Base-by-base conservation (phyloP, 2,113 vertebrate genomes). In the Ictalurus punctatus region DNA sequence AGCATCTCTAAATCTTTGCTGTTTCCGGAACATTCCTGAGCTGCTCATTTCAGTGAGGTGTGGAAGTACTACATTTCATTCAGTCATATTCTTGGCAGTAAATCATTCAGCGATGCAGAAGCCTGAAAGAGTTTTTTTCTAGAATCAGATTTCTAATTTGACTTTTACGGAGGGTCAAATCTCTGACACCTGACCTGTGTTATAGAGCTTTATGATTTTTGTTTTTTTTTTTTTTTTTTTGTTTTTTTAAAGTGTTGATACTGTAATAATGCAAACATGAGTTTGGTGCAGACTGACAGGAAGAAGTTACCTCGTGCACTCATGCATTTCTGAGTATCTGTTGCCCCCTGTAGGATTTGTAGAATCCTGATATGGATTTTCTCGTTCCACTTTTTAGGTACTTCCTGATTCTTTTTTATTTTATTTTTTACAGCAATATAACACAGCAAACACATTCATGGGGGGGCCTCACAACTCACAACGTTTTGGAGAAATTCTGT, bases 261-360 rank as follows among this genome's bases (percentile, higher is more conserved):
- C 4, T 30, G 44, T 27, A 40, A 14, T 63, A 48, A 40, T n/a
- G 19, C 14, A 0, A 87, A 48, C 40, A 23, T 52, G 3, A 40
- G 4, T 34, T 52, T 16, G 13, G 37, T 10, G 16, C 16, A 44
- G 34, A 30, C 10, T 27, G 5, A 65, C 59, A 54, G 48, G 74
- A 48, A 40, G 44, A 65, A 44, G 3, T 6, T 40, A n/a, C 13
- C 12, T 16, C 27, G 8, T 9, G 2, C 80, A 12, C 1, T 2
- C 8, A 9, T 3, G 52, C 13, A 58, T 92, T 73, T 76, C 86
- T 88, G 40, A 65, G 87, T 84, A 19, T 92, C 93, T 92, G 93
- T 91, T 92, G 94, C 93, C 95, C 92, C 90, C 93, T 88, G 63
- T 71, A 94, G 95, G n/a, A n/a, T n/a, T n/a, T n/a, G n/a, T n/a